Evolutionary conservation across 1,140 invertebrate genomes (phyloP).

Genomic region (Hypothenemus hampei): DNA sequence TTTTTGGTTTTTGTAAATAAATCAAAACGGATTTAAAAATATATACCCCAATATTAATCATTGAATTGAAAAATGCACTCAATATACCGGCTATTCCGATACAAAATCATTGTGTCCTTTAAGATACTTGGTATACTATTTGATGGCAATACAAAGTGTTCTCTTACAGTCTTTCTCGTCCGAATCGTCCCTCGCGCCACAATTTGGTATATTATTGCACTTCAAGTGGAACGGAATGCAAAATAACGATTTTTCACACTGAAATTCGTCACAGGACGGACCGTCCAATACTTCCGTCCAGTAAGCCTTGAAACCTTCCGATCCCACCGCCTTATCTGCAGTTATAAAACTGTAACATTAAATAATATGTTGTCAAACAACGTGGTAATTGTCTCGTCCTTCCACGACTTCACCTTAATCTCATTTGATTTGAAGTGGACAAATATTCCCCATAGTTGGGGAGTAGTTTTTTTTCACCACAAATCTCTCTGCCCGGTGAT

Average conservation of each 20-base stretch:
- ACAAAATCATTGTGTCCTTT: too few species aligned
- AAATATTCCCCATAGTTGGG: slow-evolving; percentile 74
- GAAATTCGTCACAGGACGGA: slow-evolving; percentile 56
- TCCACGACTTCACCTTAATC: slow-evolving; percentile 59
- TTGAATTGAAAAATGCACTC: too few species aligned
- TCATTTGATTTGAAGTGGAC: slow-evolving; percentile 76
- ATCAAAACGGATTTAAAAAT: too few species aligned
- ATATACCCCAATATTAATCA: too few species aligned
- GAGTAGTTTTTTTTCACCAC: slow-evolving; percentile 73
- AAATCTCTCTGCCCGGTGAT: slow-evolving; percentile 77
- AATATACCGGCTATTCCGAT: too few species aligned
- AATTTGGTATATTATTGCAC: slow-evolving; percentile 76
- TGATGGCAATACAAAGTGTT: slow-evolving; percentile 31
- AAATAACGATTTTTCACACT: slow-evolving; percentile 62
- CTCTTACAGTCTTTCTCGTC: slow-evolving; percentile 83
- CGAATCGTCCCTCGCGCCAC: slow-evolving; percentile 69
- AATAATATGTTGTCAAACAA: slow-evolving; percentile 1
- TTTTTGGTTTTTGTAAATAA: too few species aligned
- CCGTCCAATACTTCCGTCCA: slow-evolving; percentile 79
- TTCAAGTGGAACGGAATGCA: slow-evolving; percentile 74
- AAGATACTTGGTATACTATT: too few species aligned
- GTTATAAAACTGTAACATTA: slow-evolving; percentile 60
- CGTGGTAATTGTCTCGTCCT: too few species aligned
- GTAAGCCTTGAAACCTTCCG: slow-evolving; percentile 76
- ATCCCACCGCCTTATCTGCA: slow-evolving; percentile 77